phyloP scores from a whole-genome alignment of 2,797 vertebrate species.

The Sebastiscus tertius region DNA sequence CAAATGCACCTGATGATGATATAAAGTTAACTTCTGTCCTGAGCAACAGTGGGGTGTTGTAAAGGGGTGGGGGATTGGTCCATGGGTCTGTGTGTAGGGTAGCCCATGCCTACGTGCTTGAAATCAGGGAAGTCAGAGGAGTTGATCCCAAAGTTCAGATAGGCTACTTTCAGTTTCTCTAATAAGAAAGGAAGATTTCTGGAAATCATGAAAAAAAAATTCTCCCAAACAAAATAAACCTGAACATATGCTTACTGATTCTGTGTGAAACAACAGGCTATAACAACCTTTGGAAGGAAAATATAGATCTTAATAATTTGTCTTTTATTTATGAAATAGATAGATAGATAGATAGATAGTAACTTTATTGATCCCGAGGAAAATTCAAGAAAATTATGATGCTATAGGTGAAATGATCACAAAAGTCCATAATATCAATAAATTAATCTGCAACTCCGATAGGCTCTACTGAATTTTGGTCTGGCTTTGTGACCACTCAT shows the following conservation, averaged over 20 bases:
- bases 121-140: background rate
- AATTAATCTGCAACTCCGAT: background rate
- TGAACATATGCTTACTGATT: background rate
- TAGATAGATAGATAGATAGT: no score
- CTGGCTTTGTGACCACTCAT: background rate
- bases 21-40: background rate
- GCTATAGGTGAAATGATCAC: no score
- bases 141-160: background rate
- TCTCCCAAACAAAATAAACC: background rate
- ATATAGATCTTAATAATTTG: no score
- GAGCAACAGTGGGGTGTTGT: background rate
- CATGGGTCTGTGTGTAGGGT: no score
- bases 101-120: background rate
- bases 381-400: no score
- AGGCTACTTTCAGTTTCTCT: no score
- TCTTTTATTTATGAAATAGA: no score
- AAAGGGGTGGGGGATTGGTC: slow-evolving; percentile 12
- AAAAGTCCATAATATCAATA: no score
- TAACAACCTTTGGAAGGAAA: background rate
- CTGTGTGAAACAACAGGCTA: background rate
- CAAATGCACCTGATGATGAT: background rate
- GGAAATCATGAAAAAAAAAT: background rate
- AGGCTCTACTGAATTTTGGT: background rate
- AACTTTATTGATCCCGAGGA: no score
- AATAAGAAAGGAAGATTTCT: background rate